These are phyloP conservation scores for Andricus quercusramuli DNA, from an alignment of 2,888 invertebrate species.

Conservation along the genomic window DNA sequence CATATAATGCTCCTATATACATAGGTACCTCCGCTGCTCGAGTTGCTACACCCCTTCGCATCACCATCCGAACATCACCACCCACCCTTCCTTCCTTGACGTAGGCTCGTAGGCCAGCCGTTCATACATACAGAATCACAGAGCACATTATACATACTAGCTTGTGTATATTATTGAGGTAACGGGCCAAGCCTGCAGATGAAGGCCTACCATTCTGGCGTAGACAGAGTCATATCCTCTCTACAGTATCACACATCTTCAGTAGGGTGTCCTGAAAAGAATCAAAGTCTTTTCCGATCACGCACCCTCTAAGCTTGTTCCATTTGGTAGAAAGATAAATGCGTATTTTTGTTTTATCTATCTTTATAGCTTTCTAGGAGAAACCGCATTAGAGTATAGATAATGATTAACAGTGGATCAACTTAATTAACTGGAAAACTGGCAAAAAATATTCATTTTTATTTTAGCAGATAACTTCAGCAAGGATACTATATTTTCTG, in stretches of 20 bases:
- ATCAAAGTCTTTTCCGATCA: too few relatives aligned
- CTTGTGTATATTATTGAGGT: constrained; percentile 47
- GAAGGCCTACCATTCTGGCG: constrained; percentile 42
- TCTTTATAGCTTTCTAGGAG: too few relatives aligned
- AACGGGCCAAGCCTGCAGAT: constrained; percentile 46
- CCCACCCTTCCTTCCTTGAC: constrained; percentile 47
- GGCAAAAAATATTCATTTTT: too few relatives aligned
- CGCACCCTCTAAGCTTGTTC: too few relatives aligned
- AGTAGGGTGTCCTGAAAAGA: too few relatives aligned
- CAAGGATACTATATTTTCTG: too few relatives aligned
- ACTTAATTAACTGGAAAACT: too few relatives aligned
- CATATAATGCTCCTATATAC: constrained; percentile 50
- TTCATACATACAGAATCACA: constrained; percentile 46
- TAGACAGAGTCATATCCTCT: background rate
- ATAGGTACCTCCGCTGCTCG: background rate
- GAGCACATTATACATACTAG: constrained; percentile 50
- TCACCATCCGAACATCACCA: constrained; percentile 36
- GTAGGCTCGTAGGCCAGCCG: constrained; percentile 33
- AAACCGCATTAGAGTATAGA: too few relatives aligned
- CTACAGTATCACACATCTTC: background rate
- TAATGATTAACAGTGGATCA: too few relatives aligned
- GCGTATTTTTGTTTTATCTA: too few relatives aligned
- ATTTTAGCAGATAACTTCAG: too few relatives aligned
- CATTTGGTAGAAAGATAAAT: too few relatives aligned
- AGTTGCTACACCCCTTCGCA: constrained; percentile 30